Evolutionary conservation across 2,113 vertebrate species (phyloP).

Genomic region (Mola mola): DNA sequence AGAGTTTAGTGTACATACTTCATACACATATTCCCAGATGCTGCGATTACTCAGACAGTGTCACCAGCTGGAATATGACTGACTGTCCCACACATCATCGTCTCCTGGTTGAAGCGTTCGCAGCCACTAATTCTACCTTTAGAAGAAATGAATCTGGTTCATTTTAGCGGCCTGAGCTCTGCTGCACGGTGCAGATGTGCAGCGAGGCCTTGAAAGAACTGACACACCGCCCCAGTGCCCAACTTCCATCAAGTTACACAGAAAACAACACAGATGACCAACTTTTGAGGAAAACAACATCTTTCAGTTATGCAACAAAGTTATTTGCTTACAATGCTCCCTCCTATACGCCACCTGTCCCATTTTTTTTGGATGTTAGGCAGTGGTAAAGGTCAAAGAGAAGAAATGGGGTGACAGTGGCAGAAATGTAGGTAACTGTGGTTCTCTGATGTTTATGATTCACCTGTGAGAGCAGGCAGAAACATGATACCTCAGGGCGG

Average conservation of each 20-base stretch:
- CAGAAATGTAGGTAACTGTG: background rate
- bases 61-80: slow-evolving; percentile 12
- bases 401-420: background rate
- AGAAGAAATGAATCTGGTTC: slow-evolving; percentile 61
- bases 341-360: slow-evolving; percentile 12
- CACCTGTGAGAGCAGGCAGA: background rate
- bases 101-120: slow-evolving; percentile 4
- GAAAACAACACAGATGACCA: slow-evolving; percentile 40
- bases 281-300: slow-evolving; percentile 48
- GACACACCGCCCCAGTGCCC: slow-evolving; percentile 43
- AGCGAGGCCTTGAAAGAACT: slow-evolving; percentile 38
- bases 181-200: slow-evolving; percentile 54
- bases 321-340: slow-evolving; percentile 36
- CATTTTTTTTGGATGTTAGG: slow-evolving; percentile 20
- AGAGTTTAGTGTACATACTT: slow-evolving; percentile 31
- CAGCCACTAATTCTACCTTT: slow-evolving; percentile 29
- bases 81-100: background rate
- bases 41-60: slow-evolving; percentile 24
- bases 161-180: slow-evolving; percentile 55
- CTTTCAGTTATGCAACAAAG: slow-evolving; percentile 59
- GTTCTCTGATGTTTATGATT: background rate
- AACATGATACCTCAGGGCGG: slow-evolving; percentile 1
- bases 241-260: slow-evolving; percentile 58
- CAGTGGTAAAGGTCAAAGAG: slow-evolving; percentile 2
- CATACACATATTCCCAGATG: slow-evolving; percentile 31